Evolutionary conservation across 2,113 vertebrate genomes (phyloP).

Genomic region (Dasyprocta punctata): DNA sequence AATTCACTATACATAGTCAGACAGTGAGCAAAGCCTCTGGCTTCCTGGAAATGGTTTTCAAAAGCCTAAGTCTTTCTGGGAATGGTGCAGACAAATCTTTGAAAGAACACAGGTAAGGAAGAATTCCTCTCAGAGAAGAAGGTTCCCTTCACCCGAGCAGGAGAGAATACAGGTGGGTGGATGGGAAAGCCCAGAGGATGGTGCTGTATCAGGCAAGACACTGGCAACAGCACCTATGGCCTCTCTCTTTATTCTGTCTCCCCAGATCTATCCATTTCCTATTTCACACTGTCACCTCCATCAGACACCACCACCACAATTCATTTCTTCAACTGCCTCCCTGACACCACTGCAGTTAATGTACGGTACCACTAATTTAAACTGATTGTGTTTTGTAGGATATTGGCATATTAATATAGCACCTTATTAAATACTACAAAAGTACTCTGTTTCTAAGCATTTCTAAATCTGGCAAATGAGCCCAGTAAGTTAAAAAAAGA

Average conservation of each 20-base stretch:
- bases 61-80: background rate
- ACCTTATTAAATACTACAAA: background rate
- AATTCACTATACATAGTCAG: background rate
- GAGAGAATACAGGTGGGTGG: no score
- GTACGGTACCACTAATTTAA: background rate
- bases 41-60: background rate
- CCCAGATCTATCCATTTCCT: background rate
- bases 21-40: background rate
- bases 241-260: background rate
- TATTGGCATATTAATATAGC: background rate
- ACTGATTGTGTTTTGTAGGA: background rate
- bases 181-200: rapidly evolving
- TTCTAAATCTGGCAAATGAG: background rate
- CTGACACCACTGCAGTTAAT: background rate
- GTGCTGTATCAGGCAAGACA: background rate
- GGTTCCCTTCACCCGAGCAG: background rate
- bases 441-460: background rate
- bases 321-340: background rate
- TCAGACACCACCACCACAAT: background rate
- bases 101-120: background rate
- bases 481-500: background rate
- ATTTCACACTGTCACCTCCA: background rate
- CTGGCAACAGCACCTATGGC: rapidly evolving
- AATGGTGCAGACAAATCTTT: background rate
- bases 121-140: background rate